A percentile compares a stretch with the other conserved stretches of the same genome.
Conservation (phyloP, 1,140 invertebrate genomes). For the Bombus waltoni region DNA sequence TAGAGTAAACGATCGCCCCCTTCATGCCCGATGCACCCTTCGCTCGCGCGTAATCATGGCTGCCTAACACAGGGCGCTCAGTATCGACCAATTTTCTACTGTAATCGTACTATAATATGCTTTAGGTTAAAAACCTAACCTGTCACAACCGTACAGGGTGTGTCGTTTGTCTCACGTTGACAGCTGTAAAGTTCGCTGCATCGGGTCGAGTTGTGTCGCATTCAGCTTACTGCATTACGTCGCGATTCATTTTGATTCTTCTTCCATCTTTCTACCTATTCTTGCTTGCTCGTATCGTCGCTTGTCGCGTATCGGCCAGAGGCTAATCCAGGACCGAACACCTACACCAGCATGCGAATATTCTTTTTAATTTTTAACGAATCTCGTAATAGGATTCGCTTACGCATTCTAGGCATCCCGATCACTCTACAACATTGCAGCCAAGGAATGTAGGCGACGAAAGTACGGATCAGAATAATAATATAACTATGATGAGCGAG, state of each 20-base stretch:
- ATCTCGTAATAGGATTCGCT: constrained; percentile 45
- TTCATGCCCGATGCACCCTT: constrained; percentile 73
- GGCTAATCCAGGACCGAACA: not conserved
- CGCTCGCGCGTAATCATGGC: constrained; percentile 79
- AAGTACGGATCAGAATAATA: constrained; percentile 88
- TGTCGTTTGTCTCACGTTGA: constrained; percentile 52
- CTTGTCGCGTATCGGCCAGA: not conserved
- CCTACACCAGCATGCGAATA: constrained; percentile 8
- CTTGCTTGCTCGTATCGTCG: not conserved
- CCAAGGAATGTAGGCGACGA: constrained; percentile 84
- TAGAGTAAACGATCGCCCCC: constrained; percentile 52
- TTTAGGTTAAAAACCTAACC: constrained; percentile 61
- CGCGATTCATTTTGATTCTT: not conserved
- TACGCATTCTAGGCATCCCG: constrained; percentile 75
- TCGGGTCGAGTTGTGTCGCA: not conserved
- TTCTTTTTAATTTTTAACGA: not conserved
- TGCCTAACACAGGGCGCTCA: constrained; percentile 75
- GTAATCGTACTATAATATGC: constrained; percentile 45
- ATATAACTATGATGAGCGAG: constrained; percentile 95
- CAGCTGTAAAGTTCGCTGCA: constrained; percentile 11
- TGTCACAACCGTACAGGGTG: constrained; percentile 41
- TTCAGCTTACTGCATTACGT: not conserved
- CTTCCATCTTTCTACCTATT: not conserved
- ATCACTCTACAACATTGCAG: constrained; percentile 75
- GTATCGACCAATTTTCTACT: constrained; percentile 77